Conservation (phyloP, 2,113 vertebrate genomes). For the Lanius ludovicianus region DNA sequence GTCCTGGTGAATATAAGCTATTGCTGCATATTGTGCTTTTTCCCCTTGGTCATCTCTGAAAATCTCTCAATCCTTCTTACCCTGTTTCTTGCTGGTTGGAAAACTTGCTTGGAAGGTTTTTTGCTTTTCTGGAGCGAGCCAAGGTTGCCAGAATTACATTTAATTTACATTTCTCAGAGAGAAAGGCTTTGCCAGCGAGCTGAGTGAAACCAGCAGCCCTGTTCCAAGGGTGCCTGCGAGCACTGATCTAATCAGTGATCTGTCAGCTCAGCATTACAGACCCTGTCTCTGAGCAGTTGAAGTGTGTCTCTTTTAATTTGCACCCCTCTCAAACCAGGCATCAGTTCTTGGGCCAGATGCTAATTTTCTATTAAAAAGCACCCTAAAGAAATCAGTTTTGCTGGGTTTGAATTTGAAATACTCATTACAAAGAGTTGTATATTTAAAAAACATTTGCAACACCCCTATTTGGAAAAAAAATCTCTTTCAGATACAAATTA, state of each 20-base stretch:
- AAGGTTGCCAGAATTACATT: conserved; percentile 21
- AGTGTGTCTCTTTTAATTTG: conserved; percentile 14
- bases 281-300: background rate
- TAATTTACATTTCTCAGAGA: conserved; percentile 31
- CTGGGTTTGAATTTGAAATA: background rate
- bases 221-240: conserved; percentile 9
- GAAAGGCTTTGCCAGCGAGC: conserved; percentile 9
- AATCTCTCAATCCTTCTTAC: background rate
- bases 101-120: background rate
- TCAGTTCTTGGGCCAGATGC: background rate
- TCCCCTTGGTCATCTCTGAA: background rate
- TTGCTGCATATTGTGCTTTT: background rate
- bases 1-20: background rate
- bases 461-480: background rate
- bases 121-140: background rate
- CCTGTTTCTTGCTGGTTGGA: background rate
- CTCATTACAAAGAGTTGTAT: background rate
- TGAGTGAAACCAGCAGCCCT: background rate
- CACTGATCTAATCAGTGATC: conserved; percentile 29
- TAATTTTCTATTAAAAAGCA: background rate
- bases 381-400: background rate
- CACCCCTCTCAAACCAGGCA: background rate
- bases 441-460: background rate
- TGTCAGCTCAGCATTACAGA: background rate
- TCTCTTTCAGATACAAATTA: background rate